Evolutionary conservation across 1,140 invertebrate genomes (phyloP).

Genomic region (Hylyphantes graminicola): DNA sequence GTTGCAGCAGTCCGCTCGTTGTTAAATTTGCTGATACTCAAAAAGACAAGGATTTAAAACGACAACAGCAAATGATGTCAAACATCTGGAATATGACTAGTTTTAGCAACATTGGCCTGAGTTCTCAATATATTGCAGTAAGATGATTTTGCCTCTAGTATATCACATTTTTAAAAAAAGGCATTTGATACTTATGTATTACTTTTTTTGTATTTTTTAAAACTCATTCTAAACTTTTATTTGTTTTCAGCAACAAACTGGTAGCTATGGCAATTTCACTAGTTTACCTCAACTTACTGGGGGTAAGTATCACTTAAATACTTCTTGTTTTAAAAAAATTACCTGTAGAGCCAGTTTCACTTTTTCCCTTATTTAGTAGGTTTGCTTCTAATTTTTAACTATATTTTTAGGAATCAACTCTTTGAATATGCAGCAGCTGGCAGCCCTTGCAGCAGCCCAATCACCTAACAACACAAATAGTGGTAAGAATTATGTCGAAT

Average conservation of each 20-base stretch:
- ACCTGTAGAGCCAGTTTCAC: not conserved
- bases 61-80: constrained; percentile 89
- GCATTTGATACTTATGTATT: not conserved
- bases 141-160: not conserved
- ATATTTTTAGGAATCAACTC: constrained; percentile 71
- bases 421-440: constrained; percentile 57
- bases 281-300: constrained; percentile 57
- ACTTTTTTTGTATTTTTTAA: not conserved
- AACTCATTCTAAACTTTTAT: not conserved
- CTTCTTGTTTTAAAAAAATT: not conserved
- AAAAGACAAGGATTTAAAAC: constrained; percentile 97
- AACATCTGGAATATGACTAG: constrained; percentile 82
- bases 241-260: constrained; percentile 54
- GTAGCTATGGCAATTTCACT: constrained; percentile 59
- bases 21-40: constrained; percentile 99
- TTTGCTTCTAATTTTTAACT: constrained; percentile 1
- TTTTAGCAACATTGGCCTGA: constrained; percentile 64
- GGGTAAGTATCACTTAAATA: constrained; percentile 40
- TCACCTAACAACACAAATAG: constrained; percentile 52
- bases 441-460: constrained; percentile 57
- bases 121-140: constrained; percentile 72
- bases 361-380: not conserved
- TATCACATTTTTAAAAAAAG: not conserved
- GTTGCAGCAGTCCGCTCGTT: constrained; percentile 95
- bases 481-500: constrained; percentile 13